Evolutionary conservation across 2,888 invertebrate genomes (phyloP), one percentile per base, ranked within the genome.

Genomic region (Esperia sulphurella): DNA sequence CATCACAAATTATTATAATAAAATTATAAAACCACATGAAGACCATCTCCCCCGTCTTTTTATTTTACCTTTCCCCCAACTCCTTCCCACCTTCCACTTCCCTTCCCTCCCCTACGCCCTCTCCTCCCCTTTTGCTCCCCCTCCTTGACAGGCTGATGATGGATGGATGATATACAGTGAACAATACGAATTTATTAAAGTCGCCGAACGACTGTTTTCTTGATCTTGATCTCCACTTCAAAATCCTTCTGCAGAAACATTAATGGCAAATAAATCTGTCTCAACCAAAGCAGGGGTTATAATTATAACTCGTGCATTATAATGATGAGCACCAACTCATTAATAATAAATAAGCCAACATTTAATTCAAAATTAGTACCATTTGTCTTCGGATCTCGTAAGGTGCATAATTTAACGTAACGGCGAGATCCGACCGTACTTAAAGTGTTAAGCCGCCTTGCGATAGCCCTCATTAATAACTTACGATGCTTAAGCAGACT

Each of bases 391-490:
- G 57, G 67, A 59, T 64, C 61, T 63, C 50, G 61, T 66, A 60
- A 68, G 65, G 64, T 79, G 71, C 71, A 75, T 80, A 74, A 79
- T 76, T 75, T 71, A 76, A 59, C 54, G 51, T 57, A 59, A 64
- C 59, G 53, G 58, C 58, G 51, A 59, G 60, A 63, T 61, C 65
- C 63, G 66, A 76, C 80, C 78, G 79, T 75, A 77, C 79, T 82
- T 80, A 81, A 79, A 72, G 77, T 75, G 79, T 76, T 78, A 77
- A 82, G 67, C 73, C 71, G 54, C 59, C 57, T 55, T 69, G 71
- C 73, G 73, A 81, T 81, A 70, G 70, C 73, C 51, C 33, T 56
- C 78, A 75, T 82, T 78, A 81, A 82, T 79, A 79, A 74, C 74
- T 72, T 63, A 78, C 73, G 71, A 72, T 75, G 71, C 65, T 72